phyloP scores from a whole-genome alignment of 2,888 invertebrate species.

The Euplexia lucipara region DNA sequence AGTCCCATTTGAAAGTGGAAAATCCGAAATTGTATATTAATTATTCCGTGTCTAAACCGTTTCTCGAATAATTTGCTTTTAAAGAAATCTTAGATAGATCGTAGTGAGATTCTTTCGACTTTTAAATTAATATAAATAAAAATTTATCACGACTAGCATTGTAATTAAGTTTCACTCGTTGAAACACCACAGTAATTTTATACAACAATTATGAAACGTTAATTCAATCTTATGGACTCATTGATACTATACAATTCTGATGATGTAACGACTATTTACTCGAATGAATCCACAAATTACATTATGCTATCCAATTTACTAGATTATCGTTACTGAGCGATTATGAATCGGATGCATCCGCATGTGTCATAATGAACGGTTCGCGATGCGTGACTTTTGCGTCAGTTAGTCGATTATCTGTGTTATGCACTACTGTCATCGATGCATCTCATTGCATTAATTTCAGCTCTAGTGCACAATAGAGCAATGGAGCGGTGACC shows the following conservation, averaged over 20 bases:
- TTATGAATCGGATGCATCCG: conserved; percentile 60
- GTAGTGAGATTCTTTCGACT: background rate
- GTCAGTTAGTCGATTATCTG: conserved; percentile 51
- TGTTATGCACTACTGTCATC: conserved; percentile 54
- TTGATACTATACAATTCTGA: conserved; percentile 22
- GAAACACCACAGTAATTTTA: conserved; percentile 9
- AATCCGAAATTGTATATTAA: conserved; percentile 31
- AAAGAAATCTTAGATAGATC: conserved; percentile 23
- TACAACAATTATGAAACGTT: background rate
- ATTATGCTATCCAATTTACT: conserved; percentile 41
- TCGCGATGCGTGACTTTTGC: conserved; percentile 52
- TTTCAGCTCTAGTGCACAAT: conserved; percentile 37
- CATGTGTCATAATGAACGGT: conserved; percentile 65
- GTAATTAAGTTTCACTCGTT: conserved; percentile 30
- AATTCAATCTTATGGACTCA: conserved; percentile 23
- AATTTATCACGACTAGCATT: conserved; percentile 18
- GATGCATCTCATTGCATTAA: conserved; percentile 42
- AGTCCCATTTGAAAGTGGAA: conserved; percentile 46
- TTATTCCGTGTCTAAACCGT: conserved; percentile 30
- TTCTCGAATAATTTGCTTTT: conserved; percentile 31
- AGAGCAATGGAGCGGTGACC: conserved; percentile 12
- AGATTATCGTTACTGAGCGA: conserved; percentile 40
- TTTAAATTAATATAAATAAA: background rate
- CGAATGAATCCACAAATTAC: conserved; percentile 33
- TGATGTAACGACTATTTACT: conserved; percentile 51